Base-by-base conservation (phyloP, 2,113 vertebrate genomes). In the Macquaria ambigua region DNA sequence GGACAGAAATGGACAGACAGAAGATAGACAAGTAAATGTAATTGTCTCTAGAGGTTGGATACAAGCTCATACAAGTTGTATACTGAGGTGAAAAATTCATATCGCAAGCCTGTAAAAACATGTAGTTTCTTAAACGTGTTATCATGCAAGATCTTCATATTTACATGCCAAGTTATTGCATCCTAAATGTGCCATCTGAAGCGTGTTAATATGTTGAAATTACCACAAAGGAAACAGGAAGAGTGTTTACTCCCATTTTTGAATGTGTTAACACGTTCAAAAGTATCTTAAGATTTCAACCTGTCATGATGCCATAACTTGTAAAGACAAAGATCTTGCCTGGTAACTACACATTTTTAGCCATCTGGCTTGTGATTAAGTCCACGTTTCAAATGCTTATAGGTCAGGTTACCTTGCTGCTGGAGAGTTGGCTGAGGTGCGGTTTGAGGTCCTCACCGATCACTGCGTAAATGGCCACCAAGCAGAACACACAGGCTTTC, bases 371-470 rank as follows among this genome's bases (percentile, higher is more conserved):
- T n/a, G 31, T 10, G 15, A 58, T 64, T 4, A 69, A 28, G 41
- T 64, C 5, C 55, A 62, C 3, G 12, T 48, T 64, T 21, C 1
- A 12, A 12, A 66, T 7, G 59, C 28, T 70, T 39, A 3, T 31
- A 23, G 56, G 0, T 41, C 59, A 5, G 53, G 66, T 90, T 77
- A 99, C 98, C 96, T 99, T 99, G 94, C 98, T 99, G 96, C 97
- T 97, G 87, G 98, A 97, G 92, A 99, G 97, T 82, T 98, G 98
- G 93, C 96, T 97, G 92, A 99, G 98, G 91, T 98, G 97, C 0
- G 98, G 98, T 93, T 99, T 99, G 56, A 99, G 97, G 70, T 99
- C 98, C 90, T 99, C 98, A 53, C 98, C 98, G 63, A 99, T 98
- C 89, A 99, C 96, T 7, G 97, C 95, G 86, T 99, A 96, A 91